Percentiles rank a stretch among this genome's conserved stretches.
phyloP scores from a whole-genome alignment of 92 coral and sea anemone genomes.

The Phenganax subtilis region DNA sequence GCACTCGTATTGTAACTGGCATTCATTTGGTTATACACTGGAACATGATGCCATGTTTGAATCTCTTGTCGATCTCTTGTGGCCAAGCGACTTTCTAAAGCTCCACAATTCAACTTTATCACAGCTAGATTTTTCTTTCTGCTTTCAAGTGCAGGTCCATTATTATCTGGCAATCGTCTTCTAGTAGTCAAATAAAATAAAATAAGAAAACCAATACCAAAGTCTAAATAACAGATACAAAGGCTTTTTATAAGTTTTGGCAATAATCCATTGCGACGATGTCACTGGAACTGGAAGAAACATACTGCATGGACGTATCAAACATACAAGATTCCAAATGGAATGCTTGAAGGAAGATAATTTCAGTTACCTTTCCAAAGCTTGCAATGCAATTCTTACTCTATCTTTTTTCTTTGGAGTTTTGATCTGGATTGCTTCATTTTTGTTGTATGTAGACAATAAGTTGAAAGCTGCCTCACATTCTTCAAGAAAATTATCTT shows the following conservation, averaged over 20 bases:
- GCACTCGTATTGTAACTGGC: slow-evolving; percentile 65
- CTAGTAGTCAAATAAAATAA: not conserved
- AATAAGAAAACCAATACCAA: too few species aligned
- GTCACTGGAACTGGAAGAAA: too few species aligned
- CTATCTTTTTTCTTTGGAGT: slow-evolving; percentile 22
- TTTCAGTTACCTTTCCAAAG: slow-evolving; percentile 14
- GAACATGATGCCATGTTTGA: slow-evolving; percentile 98
- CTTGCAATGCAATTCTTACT: slow-evolving; percentile 28
- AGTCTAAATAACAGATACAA: too few species aligned
- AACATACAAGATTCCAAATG: too few species aligned
- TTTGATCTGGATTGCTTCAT: not conserved
- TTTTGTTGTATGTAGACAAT: slow-evolving; percentile 15
- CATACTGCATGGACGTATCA: too few species aligned
- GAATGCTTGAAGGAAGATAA: not conserved
- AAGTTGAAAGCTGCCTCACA: slow-evolving; percentile 26
- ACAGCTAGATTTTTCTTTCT: not conserved
- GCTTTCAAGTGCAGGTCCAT: not conserved
- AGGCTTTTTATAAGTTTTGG: too few species aligned
- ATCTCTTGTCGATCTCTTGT: slow-evolving; percentile 40
- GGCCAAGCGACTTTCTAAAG: not conserved
- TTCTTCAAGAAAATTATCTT: not conserved
- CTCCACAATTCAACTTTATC: not conserved
- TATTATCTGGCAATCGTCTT: not conserved
- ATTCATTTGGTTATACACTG: slow-evolving; percentile 60
- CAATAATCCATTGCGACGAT: too few species aligned